A percentile compares a stretch with the other conserved stretches of the same genome.
Conservation (phyloP, 1,140 invertebrate species). For the Caenorhabditis latens region DNA sequence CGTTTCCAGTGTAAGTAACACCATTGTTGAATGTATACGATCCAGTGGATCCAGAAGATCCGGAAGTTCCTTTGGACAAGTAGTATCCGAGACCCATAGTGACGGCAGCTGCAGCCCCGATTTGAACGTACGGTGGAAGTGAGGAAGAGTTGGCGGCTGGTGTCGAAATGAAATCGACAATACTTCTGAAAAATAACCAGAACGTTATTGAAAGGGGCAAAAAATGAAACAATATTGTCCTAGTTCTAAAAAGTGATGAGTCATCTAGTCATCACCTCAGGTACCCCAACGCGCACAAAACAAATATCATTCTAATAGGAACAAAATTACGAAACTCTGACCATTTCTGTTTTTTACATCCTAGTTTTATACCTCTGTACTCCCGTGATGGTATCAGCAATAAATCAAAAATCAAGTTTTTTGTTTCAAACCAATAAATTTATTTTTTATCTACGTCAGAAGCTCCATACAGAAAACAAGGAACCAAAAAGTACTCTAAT, state of each 20-base stretch:
- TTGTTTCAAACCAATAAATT: too few relatives aligned
- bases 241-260: neutral
- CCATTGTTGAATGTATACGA: constrained; percentile 1
- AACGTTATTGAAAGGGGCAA: neutral
- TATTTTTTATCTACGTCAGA: neutral
- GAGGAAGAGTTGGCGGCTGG: constrained; percentile 14
- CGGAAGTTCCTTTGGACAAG: constrained; percentile 41
- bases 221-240: too few relatives aligned
- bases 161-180: constrained; percentile 46
- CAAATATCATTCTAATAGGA: neutral
- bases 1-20: constrained; percentile 30
- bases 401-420: too few relatives aligned
- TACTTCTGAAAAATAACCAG: constrained; percentile 2
- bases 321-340: constrained; percentile 16
- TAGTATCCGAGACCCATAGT: constrained; percentile 65
- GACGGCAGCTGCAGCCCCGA: constrained; percentile 60
- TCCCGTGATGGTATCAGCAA: too few relatives aligned
- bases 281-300: neutral
- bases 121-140: constrained; percentile 28
- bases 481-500: neutral
- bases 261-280: neutral
- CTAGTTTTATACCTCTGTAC: neutral
- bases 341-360: neutral
- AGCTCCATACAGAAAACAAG: neutral
- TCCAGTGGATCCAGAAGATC: neutral